Evolutionary conservation across 2,888 invertebrate genomes (phyloP).

Genomic region (Cosmopolites sordidus): DNA sequence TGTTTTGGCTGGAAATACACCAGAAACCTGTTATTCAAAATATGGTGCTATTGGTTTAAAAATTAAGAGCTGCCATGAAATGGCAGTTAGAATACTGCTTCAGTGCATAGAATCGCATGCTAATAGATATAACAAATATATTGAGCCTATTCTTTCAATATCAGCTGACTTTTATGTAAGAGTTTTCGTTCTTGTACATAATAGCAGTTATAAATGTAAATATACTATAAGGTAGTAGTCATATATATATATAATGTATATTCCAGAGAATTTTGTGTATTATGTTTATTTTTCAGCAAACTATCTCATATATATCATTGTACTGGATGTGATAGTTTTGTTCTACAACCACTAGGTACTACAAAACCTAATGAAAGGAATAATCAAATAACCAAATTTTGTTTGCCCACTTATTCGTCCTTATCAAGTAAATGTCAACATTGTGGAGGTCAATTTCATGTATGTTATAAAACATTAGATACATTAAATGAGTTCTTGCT

Average conservation of each 20-base stretch:
- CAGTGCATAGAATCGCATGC: constrained; percentile 89
- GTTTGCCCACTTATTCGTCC: constrained; percentile 65
- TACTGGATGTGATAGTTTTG: constrained; percentile 79
- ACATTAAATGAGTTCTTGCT: background rate
- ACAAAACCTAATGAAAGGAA: constrained; percentile 57
- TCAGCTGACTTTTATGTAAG: constrained; percentile 96
- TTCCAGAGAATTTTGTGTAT: background rate
- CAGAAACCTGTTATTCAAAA: constrained; percentile 88
- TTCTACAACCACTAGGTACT: constrained; percentile 71
- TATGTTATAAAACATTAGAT: constrained; percentile 44
- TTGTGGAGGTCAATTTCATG: constrained; percentile 72
- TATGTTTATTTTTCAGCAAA: constrained; percentile 57
- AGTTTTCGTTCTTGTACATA: constrained; percentile 81
- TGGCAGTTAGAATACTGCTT: constrained; percentile 89
- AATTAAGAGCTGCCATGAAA: constrained; percentile 89
- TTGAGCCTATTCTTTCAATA: constrained; percentile 83
- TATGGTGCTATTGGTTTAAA: constrained; percentile 89
- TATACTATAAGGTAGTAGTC: constrained; percentile 71
- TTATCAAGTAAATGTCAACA: constrained; percentile 66
- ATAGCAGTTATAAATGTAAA: constrained; percentile 82
- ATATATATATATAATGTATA: too few relatives aligned
- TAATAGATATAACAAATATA: constrained; percentile 87
- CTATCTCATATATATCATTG: constrained; percentile 86
- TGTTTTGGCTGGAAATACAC: constrained; percentile 89
- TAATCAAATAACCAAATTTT: constrained; percentile 56